Evolutionary conservation across 2,797 vertebrate species (phyloP).

Genomic region (Eidolon dupreanum): DNA sequence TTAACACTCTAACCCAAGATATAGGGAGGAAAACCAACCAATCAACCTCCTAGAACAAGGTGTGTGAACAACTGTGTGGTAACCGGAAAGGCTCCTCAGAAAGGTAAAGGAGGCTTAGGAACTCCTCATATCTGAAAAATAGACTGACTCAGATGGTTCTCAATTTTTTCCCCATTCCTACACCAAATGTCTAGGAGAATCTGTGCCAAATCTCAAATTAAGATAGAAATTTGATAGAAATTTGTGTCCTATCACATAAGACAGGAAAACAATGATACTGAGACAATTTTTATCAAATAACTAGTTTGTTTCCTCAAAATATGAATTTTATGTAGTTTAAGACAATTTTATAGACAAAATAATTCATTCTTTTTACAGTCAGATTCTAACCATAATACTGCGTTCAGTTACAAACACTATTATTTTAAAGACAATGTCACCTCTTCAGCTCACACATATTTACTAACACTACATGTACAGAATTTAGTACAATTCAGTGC

Average conservation of each 20-base stretch:
- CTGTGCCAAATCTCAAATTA: not conserved
- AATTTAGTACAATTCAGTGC: not conserved
- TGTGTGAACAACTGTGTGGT: not conserved
- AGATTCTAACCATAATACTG: not conserved
- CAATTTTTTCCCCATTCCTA: not conserved
- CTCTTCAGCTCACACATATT: not conserved
- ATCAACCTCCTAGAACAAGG: not conserved
- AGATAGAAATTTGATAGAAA: not conserved
- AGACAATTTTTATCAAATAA: not conserved
- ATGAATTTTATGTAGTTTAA: not conserved
- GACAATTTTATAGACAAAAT: constrained; percentile 34
- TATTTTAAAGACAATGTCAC: constrained; percentile 19
- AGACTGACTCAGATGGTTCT: not conserved
- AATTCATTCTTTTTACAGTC: not conserved
- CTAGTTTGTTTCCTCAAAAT: constrained; percentile 35
- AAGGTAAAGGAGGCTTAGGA: not conserved
- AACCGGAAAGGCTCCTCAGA: not conserved
- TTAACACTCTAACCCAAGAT: not conserved
- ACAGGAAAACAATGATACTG: not conserved
- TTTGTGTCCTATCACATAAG: not conserved
- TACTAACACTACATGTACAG: not conserved
- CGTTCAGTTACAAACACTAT: not conserved
- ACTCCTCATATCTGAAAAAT: not conserved
- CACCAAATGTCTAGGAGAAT: not conserved
- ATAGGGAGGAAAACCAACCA: not conserved